Base-by-base conservation (phyloP, 2,113 vertebrate genomes). In the Thalassoma bifasciatum region DNA sequence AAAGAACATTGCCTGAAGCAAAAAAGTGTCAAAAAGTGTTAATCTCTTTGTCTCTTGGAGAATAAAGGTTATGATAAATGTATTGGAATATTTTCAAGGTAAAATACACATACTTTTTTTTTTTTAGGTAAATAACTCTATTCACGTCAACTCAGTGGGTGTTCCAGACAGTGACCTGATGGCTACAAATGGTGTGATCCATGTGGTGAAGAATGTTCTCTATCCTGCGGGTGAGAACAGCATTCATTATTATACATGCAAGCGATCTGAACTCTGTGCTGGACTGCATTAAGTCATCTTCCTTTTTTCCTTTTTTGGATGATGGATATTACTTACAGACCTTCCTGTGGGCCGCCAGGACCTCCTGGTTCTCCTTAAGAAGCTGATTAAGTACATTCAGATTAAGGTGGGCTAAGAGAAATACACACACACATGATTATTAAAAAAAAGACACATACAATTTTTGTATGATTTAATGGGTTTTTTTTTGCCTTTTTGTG, bases 111-210 rank as follows among this genome's bases (percentile, higher is more conserved):
- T 13, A 36, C 14, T 26, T 2, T 52, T 6, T 52, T 61, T 22
- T 26, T 42, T 19, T 10, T 71, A 99, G 98, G 94, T 95, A 6
- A 97, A 99, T 86, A 95, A 95, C 67, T 96, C 95, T 17, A 94
- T 98, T 78, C 72, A 94, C 10, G 94, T 99, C 54, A 98, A 99
- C 91, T 95, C 96, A 38, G 65, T 98, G 73, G 93, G 95, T 63
- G 94, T 98, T 50, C 95, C 92, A 60, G 79, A 96, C 80, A 85
- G 94, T 60, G 98, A 99, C 90, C 89, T 96, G 54, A 97, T 99
- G 97, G 96, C 96, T 61, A 97, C 95, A 30, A 99, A 99, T 9
- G 98, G 98, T 26, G 98, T 98, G 8, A 93, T 99, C 90, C 97
- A 99, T 23, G 93, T 97, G 14, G 92, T 99, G 71, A 96, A 97